Evolutionary conservation across 2,888 invertebrate species (phyloP), one percentile per base, ranked within the genome.

Genomic region (Alsophila aescularia): DNA sequence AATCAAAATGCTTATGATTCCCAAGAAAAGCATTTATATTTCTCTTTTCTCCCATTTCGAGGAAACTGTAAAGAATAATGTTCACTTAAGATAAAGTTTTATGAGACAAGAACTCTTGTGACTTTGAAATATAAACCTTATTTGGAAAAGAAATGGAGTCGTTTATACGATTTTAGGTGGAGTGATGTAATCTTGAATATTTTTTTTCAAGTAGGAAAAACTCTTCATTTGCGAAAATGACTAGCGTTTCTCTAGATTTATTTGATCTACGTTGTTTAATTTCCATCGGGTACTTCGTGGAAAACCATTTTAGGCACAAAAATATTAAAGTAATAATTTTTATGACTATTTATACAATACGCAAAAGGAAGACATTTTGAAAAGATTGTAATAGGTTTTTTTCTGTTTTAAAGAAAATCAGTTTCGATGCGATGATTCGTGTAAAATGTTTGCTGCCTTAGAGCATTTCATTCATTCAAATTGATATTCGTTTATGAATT

Each of bases 71-170:
- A 55, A 52, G 48, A 43, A 43, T 42, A 56, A 42, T 44, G 40
- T 44, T 13, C 35, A 58, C 48, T 55, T 50, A 29, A 49, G 48
- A 55, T 55, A 58, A 52, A 49, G 48, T 59, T 52, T 48, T 10
- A 27, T 48, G 51, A 40, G 39, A 45, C 32, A 42, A 29, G n/a
- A 18, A 16, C 7, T 10, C 36, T 3, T 13, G 27, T 0, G 14
- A 10, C n/a, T 14, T 14, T 15, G 9, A 40, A 40, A 14, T 31
- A 12, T 29, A 31, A 31, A 16, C 43, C 13, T 18, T 34, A 32
- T 43, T 21, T 13, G 1, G 0, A 43, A n/a, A 31, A 32, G 18
- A 8, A 12, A 21, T 43, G 34, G 8, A 41, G 41, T 31, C 15
- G 27, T 40, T 41, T 16, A 15, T 8, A 5, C 9, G 2, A 34